Evolutionary conservation across 2,888 invertebrate genomes (phyloP).

Genomic region (Punctoribates punctum): DNA sequence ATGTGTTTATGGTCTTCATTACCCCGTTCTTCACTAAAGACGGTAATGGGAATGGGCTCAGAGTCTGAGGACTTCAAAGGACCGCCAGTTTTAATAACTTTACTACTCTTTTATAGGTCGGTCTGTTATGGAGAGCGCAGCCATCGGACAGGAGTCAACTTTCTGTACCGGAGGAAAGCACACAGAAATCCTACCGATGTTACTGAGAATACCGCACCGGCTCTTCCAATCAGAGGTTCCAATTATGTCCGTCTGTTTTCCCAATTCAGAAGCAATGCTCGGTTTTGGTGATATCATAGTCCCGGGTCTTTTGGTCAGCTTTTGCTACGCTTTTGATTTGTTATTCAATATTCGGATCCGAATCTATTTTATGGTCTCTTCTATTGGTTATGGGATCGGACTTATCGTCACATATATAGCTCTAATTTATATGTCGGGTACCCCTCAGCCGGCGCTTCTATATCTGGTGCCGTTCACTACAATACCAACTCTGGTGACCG

Average conservation of each 20-base stretch:
- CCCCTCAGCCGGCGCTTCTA: conserved; percentile 60
- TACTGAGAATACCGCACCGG: conserved; percentile 57
- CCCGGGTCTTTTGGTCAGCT: conserved; percentile 59
- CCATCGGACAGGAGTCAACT: too few relatives aligned
- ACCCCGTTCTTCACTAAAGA: conserved; percentile 58
- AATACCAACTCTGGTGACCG: conserved; percentile 45
- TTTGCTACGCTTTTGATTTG: conserved; percentile 57
- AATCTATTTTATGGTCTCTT: conserved; percentile 39
- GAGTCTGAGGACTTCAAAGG: too few relatives aligned
- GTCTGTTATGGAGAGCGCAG: too few relatives aligned
- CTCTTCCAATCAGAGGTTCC: conserved; percentile 48
- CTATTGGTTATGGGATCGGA: conserved; percentile 56
- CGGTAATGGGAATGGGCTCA: too few relatives aligned
- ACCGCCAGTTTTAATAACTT: too few relatives aligned
- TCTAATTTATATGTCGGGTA: conserved; percentile 56
- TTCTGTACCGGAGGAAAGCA: background rate
- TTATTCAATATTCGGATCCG: conserved; percentile 47
- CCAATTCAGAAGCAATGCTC: conserved; percentile 54
- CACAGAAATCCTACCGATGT: conserved; percentile 57
- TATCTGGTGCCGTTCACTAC: conserved; percentile 58
- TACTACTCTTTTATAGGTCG: too few relatives aligned
- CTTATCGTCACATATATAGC: conserved; percentile 57
- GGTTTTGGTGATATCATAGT: conserved; percentile 61
- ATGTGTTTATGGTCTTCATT: conserved; percentile 61
- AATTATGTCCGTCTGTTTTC: conserved; percentile 51